Evolutionary conservation across 1,140 invertebrate species (phyloP).

Genomic region (Mycetomoellerius zeteki): DNA sequence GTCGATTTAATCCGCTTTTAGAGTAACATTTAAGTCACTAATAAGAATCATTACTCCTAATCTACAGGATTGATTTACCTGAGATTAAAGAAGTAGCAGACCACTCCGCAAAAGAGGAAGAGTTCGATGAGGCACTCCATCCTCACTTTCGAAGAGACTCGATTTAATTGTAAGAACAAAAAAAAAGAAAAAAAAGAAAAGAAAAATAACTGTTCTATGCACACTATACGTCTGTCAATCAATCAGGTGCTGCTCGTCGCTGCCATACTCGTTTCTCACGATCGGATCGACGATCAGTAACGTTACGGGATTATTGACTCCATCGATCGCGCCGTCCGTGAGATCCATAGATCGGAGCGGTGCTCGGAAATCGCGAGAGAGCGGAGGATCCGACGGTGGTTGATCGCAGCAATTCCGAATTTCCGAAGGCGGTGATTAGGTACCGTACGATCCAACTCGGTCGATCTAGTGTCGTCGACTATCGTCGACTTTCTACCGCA

Average conservation of each 20-base stretch:
- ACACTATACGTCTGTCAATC: slow-evolving; percentile 13
- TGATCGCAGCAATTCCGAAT: not conserved
- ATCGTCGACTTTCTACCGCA: slow-evolving; percentile 65
- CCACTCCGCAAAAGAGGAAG: slow-evolving; percentile 84
- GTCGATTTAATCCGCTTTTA: not conserved
- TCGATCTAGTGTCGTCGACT: slow-evolving; percentile 22
- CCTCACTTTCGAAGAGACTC: slow-evolving; percentile 28
- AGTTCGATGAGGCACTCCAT: slow-evolving; percentile 85
- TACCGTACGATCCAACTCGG: not conserved
- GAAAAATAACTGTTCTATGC: slow-evolving; percentile 11
- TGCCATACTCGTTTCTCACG: not conserved
- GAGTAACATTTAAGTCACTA: not conserved
- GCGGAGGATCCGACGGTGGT: not conserved
- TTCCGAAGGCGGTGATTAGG: not conserved
- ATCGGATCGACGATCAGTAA: slow-evolving; percentile 22
- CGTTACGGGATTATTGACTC: not conserved
- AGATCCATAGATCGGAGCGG: slow-evolving; percentile 54
- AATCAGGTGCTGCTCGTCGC: slow-evolving; percentile 7
- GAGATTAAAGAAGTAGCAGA: slow-evolving; percentile 84
- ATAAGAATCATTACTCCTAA: not conserved
- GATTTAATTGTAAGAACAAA: not conserved
- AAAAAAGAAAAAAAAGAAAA: not conserved
- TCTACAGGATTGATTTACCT: slow-evolving; percentile 78
- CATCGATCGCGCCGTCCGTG: not conserved
- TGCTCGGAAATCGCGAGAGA: not conserved